A percentile compares a stretch with the other conserved stretches of the same genome.
phyloP scores from a whole-genome alignment of 2,888 invertebrate genomes.

The Leptothorax acervorum region DNA sequence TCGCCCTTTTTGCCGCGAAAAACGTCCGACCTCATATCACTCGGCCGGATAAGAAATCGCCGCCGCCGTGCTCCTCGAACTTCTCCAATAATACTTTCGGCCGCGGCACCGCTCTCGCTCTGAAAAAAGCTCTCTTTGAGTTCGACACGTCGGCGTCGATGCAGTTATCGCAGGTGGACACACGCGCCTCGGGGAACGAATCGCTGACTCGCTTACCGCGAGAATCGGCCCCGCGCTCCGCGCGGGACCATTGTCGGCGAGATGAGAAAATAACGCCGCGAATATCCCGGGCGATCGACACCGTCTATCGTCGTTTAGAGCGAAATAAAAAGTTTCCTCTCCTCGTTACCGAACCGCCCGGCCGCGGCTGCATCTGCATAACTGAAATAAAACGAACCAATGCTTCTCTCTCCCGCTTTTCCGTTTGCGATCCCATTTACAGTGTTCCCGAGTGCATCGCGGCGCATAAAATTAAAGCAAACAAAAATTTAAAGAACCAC shows the following conservation, averaged over 20 bases:
- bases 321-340: slow-evolving; percentile 50
- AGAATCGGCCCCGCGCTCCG: not conserved
- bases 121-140: slow-evolving; percentile 70
- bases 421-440: not conserved
- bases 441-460: not conserved
- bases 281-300: slow-evolving; percentile 26
- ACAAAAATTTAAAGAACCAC: not conserved
- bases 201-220: slow-evolving; percentile 63
- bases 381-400: slow-evolving; percentile 40
- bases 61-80: slow-evolving; percentile 64
- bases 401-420: slow-evolving; percentile 23
- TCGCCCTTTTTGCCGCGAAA: slow-evolving; percentile 18
- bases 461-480: not conserved
- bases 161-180: slow-evolving; percentile 72
- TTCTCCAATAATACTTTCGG: slow-evolving; percentile 75
- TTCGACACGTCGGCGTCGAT: slow-evolving; percentile 72
- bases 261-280: slow-evolving; percentile 48
- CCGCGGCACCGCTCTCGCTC: slow-evolving; percentile 38
- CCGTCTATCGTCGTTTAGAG: slow-evolving; percentile 31
- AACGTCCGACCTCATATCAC: slow-evolving; percentile 62
- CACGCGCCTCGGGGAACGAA: slow-evolving; percentile 61
- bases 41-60: slow-evolving; percentile 69
- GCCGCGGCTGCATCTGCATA: slow-evolving; percentile 33
- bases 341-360: slow-evolving; percentile 23
- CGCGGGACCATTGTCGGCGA: slow-evolving; percentile 23